Evolutionary conservation across 2,888 invertebrate genomes (phyloP), one percentile per base, ranked within the genome.

Genomic region (Andrena trimmerana): DNA sequence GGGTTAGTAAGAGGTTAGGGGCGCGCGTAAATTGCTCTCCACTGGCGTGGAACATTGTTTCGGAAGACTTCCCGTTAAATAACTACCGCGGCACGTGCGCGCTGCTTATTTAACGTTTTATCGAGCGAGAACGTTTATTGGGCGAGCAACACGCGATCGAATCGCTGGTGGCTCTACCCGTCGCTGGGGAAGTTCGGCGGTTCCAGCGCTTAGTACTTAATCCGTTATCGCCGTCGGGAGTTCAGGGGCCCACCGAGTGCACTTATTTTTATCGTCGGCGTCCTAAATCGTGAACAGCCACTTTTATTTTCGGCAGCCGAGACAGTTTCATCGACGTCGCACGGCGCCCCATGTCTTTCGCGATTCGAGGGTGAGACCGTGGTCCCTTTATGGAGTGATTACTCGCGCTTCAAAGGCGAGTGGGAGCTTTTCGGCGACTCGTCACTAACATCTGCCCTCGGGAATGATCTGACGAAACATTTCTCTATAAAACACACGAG

Each of bases 241-340:
- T 59, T 66, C 60, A n/a, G 69, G 42, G 62, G 50, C 75, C 84
- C 84, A 78, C 29, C 63, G 72, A 88, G 68, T 65, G 68, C 76
- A 74, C 78, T 86, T 88, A 89, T 88, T 87, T 88, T 89, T 86
- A 87, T 86, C 84, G 86, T 68, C 42, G 67, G 60, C 82, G 75
- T 69, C 67, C 84, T 68, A 74, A 66, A 84, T 78, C 74, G 68
- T 73, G 81, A 70, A 29, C 73, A 71, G 63, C 62, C 73, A 36
- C 48, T 85, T 79, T 89, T 89, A 89, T 88, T 88, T 87, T 87
- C 72, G 81, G 54, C 52, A 62, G 68, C 24, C 72, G 74, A 88
- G 79, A 84, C 86, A 71, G 66, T 78, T 81, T 82, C 88, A 86
- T 88, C 80, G 88, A 88, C 86, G 77, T 73, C 42, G 69, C 75